Percentiles rank a stretch among this genome's conserved stretches.
Conservation (phyloP, 2,113 vertebrate species). For the Morone chrysops region DNA sequence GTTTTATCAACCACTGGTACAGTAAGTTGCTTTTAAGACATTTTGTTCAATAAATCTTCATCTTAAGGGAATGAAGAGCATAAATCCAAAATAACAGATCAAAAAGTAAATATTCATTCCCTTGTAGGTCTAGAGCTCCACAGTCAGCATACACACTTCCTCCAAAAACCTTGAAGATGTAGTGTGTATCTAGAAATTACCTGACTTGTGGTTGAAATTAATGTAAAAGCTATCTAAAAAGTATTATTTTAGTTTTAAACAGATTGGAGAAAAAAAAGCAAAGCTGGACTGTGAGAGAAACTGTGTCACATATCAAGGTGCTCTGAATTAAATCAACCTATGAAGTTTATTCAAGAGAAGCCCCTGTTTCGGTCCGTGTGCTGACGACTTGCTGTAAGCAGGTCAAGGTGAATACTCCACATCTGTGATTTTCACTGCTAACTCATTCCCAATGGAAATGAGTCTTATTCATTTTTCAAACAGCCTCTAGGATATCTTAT, state of each 20-base stretch:
- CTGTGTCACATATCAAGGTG: constrained; percentile 8
- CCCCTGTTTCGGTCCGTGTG: constrained; percentile 19
- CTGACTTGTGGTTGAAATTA: background rate
- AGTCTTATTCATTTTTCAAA: constrained; percentile 80
- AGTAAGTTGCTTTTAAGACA: background rate
- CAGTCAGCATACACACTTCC: background rate
- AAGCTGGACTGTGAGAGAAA: background rate
- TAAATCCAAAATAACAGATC: background rate
- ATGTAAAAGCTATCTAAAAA: background rate
- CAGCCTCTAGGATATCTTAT: constrained; percentile 76
- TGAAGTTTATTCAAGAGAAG: constrained; percentile 22
- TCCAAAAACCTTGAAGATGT: background rate
- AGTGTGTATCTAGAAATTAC: background rate
- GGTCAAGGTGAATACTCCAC: constrained; percentile 76
- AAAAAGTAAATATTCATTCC: background rate
- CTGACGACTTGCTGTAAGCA: constrained; percentile 51
- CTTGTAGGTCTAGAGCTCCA: background rate
- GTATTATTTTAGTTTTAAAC: background rate
- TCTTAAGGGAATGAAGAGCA: background rate
- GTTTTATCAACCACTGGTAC: background rate
- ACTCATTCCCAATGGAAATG: constrained; percentile 78
- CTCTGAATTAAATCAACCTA: constrained; percentile 26
- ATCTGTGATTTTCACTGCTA: constrained; percentile 68
- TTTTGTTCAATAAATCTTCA: background rate
- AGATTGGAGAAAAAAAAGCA: constrained; percentile 1